Conservation (phyloP, 2,797 vertebrate species). For the Pelochelys cantorii region DNA sequence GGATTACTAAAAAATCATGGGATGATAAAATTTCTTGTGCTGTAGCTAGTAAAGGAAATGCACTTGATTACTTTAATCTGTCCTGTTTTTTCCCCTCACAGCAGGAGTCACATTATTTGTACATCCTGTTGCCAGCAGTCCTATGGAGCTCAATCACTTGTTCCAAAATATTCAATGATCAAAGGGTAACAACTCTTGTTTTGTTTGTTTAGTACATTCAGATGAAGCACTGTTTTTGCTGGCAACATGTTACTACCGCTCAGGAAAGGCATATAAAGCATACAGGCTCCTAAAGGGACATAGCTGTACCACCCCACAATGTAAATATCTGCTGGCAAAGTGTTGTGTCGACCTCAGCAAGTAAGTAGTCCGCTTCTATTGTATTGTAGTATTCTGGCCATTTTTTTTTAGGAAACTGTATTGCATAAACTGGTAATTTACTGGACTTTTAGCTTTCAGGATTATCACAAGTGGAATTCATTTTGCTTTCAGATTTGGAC, state of each 20-base stretch:
- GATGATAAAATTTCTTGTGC: rapidly evolving
- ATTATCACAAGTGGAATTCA: neutral
- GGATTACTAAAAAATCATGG: neutral
- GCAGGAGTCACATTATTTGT: neutral
- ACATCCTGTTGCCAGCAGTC: neutral
- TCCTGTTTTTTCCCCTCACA: neutral
- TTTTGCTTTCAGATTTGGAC: constrained; percentile 44
- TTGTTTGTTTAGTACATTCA: constrained; percentile 85
- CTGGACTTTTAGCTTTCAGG: neutral
- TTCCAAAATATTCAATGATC: neutral
- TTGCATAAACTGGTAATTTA: neutral
- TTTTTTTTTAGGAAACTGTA: constrained; percentile 18
- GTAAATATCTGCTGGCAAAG: constrained; percentile 97
- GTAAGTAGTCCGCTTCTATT: constrained; percentile 82
- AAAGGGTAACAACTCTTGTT: neutral
- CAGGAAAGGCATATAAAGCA: constrained; percentile 97
- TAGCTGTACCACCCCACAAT: constrained; percentile 95
- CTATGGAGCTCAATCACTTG: neutral
- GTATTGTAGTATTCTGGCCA: neutral
- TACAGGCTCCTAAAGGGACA: constrained; percentile 97
- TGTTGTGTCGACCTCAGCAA: constrained; percentile 98
- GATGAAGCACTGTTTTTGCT: constrained; percentile 95
- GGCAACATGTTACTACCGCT: constrained; percentile 98
- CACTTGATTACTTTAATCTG: neutral
- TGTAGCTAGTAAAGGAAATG: neutral